These are phyloP conservation scores for Trichoplusia ni DNA, from an alignment of 1,140 invertebrate species.

Conservation along the genomic window DNA sequence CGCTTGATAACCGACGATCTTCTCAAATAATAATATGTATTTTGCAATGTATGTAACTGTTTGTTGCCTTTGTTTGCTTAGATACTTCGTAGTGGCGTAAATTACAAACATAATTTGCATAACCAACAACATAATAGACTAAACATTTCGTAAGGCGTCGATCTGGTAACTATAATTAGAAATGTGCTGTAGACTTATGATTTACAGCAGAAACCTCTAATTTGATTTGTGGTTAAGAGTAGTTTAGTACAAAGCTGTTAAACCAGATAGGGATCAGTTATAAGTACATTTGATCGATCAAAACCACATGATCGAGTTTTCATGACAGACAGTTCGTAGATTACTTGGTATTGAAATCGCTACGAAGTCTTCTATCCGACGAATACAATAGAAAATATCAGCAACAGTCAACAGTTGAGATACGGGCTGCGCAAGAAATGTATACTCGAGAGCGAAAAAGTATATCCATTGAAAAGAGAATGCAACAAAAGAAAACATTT, in stretches of 20 bases:
- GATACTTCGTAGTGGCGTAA: slow-evolving; percentile 10
- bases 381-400: slow-evolving; percentile 12
- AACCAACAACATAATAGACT: neutral
- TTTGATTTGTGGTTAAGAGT: no score
- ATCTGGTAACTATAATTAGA: neutral
- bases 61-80: slow-evolving; percentile 6
- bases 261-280: no score
- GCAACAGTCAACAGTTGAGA: slow-evolving; percentile 10
- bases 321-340: neutral
- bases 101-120: slow-evolving; percentile 27
- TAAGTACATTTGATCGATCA: no score
- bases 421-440: slow-evolving; percentile 12
- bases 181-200: neutral
- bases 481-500: slow-evolving; percentile 4
- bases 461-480: slow-evolving; percentile 16
- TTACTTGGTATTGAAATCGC: slow-evolving; percentile 17
- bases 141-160: neutral
- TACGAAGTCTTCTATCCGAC: slow-evolving; percentile 7
- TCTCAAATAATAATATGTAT: slow-evolving; percentile 24
- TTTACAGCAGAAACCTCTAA: no score
- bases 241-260: no score
- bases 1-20: slow-evolving; percentile 12
- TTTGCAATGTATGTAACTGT: slow-evolving; percentile 13
- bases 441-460: slow-evolving; percentile 12
- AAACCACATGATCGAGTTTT: slow-evolving; percentile 5